Conservation (phyloP, 2,113 vertebrate genomes). For the Pimephales promelas region DNA sequence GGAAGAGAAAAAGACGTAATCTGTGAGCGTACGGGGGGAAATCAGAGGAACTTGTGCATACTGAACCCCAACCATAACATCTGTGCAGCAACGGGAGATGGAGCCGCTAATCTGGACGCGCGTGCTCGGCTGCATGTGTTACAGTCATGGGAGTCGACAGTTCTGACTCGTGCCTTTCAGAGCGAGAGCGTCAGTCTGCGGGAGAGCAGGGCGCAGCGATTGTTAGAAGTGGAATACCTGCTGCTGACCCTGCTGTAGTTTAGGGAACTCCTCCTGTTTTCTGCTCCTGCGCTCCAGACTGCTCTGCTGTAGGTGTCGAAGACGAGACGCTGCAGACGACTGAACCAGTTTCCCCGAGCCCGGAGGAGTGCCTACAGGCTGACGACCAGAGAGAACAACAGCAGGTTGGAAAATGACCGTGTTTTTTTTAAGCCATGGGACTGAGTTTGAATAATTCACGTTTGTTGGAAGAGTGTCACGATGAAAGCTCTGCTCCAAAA, state of each 20-base stretch:
- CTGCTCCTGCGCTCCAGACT: constrained; percentile 86
- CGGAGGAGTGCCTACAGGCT: constrained; percentile 57
- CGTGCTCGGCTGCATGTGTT: not conserved
- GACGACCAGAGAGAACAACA: not conserved
- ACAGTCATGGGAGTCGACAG: constrained; percentile 4
- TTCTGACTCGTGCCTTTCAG: constrained; percentile 7
- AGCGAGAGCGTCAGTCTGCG: not conserved
- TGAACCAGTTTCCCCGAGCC: constrained; percentile 84
- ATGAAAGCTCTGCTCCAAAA: constrained; percentile 16
- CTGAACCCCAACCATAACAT: constrained; percentile 3
- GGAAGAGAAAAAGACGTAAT: not conserved
- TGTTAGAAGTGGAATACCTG: constrained; percentile 86
- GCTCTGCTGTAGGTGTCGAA: constrained; percentile 87
- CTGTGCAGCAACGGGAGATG: not conserved
- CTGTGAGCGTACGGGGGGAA: not conserved
- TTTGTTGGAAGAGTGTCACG: not conserved
- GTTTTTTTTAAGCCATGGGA: constrained; percentile 10
- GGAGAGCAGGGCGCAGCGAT: not conserved
- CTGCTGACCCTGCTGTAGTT: constrained; percentile 90
- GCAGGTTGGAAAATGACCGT: not conserved
- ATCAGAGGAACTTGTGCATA: constrained; percentile 6
- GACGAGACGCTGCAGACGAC: constrained; percentile 81
- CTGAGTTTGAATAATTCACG: not conserved
- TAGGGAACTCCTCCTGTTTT: constrained; percentile 88
- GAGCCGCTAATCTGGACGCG: not conserved